phyloP scores from a whole-genome alignment of 2,797 vertebrate species.

The Yasuhikotakia modesta region DNA sequence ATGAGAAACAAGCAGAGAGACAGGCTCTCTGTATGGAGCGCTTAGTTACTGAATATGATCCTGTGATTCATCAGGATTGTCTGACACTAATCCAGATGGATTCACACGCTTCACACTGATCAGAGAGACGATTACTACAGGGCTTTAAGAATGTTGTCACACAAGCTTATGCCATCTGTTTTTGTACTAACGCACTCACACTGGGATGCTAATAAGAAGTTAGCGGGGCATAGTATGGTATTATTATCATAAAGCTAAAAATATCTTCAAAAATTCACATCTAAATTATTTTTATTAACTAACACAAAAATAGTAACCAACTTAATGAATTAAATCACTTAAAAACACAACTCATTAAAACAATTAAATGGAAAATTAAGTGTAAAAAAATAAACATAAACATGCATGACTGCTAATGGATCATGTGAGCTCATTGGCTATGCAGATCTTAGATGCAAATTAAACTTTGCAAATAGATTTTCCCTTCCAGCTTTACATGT shows the following conservation, averaged over 20 bases:
- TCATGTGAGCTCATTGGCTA: neutral
- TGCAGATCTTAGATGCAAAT: too few species aligned
- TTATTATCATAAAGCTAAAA: neutral
- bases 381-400: neutral
- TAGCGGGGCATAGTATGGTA: neutral
- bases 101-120: conserved; percentile 14
- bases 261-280: neutral
- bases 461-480: neutral
- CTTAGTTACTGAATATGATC: neutral
- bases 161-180: conserved; percentile 1
- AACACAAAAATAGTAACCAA: neutral
- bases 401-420: neutral
- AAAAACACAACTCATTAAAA: too few species aligned
- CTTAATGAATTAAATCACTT: neutral
- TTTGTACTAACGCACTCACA: neutral
- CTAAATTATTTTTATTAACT: neutral
- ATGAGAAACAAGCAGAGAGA: neutral
- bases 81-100: conserved; percentile 1
- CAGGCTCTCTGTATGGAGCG: neutral
- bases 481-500: neutral
- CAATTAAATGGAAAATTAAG: neutral
- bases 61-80: neutral
- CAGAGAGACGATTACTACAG: neutral
- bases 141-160: conserved; percentile 3
- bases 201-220: neutral